phyloP scores from a whole-genome alignment of 2,797 vertebrate species.

The Geotrypetes seraphini region DNA sequence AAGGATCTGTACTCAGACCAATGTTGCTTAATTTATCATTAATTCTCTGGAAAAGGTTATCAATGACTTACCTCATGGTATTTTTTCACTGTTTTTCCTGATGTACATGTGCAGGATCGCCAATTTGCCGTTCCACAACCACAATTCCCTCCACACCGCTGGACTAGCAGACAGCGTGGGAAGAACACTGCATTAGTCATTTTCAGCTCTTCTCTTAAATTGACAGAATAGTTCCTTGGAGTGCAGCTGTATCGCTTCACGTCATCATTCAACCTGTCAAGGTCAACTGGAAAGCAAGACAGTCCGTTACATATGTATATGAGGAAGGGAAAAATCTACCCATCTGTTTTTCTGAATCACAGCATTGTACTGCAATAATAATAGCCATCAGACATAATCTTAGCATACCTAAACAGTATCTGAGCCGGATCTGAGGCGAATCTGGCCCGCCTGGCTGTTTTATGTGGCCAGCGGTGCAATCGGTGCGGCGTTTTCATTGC shows the following conservation, averaged over 20 bases:
- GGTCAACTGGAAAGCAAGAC: slow-evolving; percentile 68
- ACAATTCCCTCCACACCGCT: slow-evolving; percentile 90
- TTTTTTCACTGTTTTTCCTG: slow-evolving; percentile 74
- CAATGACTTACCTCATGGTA: slow-evolving; percentile 91
- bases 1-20: too few species aligned
- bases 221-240: slow-evolving; percentile 88
- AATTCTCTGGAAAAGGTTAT: too few species aligned
- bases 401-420: too few species aligned
- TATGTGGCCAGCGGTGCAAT: too few species aligned
- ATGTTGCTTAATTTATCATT: too few species aligned
- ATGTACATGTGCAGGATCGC: slow-evolving; percentile 77
- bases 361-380: too few species aligned
- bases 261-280: slow-evolving; percentile 85
- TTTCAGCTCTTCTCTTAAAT: slow-evolving; percentile 83
- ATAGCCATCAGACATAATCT: too few species aligned
- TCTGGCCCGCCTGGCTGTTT: too few species aligned
- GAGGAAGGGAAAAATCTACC: too few species aligned
- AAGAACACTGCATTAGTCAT: slow-evolving; percentile 82
- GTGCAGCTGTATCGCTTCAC: slow-evolving; percentile 92
- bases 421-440: too few species aligned
- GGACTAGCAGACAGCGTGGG: slow-evolving; percentile 86
- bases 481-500: too few species aligned
- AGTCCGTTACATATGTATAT: background rate
- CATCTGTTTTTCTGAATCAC: too few species aligned
- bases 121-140: slow-evolving; percentile 76